phyloP scores from a whole-genome alignment of 1,140 invertebrate genomes.

The Drosophila leontia region DNA sequence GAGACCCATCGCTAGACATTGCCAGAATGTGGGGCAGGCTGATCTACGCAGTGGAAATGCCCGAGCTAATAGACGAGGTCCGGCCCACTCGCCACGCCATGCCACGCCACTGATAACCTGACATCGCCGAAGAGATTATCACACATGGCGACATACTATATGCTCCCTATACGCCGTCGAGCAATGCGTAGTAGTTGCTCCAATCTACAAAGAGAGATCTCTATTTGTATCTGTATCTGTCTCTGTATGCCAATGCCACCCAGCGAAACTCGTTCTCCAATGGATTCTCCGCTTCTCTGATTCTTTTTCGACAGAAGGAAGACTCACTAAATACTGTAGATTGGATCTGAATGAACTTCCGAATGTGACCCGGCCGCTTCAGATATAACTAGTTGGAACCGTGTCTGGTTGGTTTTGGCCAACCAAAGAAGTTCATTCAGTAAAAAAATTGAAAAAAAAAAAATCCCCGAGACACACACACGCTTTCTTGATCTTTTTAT shows the following conservation, averaged over 20 bases:
- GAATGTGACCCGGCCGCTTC: constrained; percentile 34
- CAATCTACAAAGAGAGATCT: constrained; percentile 20
- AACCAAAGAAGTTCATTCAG: constrained; percentile 60
- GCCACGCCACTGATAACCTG: constrained; percentile 41
- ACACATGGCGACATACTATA: constrained; percentile 40
- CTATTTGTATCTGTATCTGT: constrained; percentile 16
- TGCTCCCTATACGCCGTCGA: background rate
- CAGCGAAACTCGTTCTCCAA: constrained; percentile 24
- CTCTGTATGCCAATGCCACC: constrained; percentile 49
- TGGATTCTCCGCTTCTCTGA: background rate
- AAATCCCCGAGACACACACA: constrained; percentile 19
- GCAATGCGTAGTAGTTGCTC: constrained; percentile 51
- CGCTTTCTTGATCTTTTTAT: constrained; percentile 33
- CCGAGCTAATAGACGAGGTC: constrained; percentile 22
- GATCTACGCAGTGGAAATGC: constrained; percentile 66
- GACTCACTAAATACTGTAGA: constrained; percentile 27
- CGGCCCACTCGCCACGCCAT: constrained; percentile 29
- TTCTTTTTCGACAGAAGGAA: constrained; percentile 13
- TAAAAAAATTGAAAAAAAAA: constrained; percentile 23
- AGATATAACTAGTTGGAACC: constrained; percentile 68
- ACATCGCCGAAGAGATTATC: constrained; percentile 41
- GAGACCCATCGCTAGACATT: constrained; percentile 8
- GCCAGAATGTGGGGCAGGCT: constrained; percentile 60
- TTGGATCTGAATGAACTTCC: constrained; percentile 55
- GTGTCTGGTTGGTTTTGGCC: constrained; percentile 46